These are phyloP conservation scores for Thymelicus sylvestris DNA, from an alignment of 2,888 invertebrate genomes.

Conservation along the genomic window DNA sequence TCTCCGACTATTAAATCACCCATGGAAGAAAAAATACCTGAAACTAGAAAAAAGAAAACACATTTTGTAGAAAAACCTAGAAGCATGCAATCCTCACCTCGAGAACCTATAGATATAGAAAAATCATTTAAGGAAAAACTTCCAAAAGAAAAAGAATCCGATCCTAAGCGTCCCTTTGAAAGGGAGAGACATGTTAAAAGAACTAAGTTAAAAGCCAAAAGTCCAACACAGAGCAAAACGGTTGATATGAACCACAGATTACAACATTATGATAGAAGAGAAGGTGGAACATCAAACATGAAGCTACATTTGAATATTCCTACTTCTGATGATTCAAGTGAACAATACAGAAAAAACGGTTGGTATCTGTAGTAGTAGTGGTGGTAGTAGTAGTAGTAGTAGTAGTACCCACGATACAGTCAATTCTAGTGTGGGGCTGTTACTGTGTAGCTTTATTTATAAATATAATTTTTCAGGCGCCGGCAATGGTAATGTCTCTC, in stretches of 20 bases:
- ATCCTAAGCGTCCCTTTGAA: slow-evolving; percentile 70
- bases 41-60: slow-evolving; percentile 75
- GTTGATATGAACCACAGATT: slow-evolving; percentile 66
- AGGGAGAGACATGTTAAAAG: slow-evolving; percentile 78
- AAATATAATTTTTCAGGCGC: slow-evolving; percentile 50
- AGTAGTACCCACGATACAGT: background rate
- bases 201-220: slow-evolving; percentile 78
- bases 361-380: too few relatives aligned
- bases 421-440: too few relatives aligned
- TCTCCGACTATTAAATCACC: slow-evolving; percentile 66
- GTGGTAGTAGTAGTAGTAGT: too few relatives aligned
- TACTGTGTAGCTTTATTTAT: too few relatives aligned
- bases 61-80: slow-evolving; percentile 79
- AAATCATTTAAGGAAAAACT: slow-evolving; percentile 71
- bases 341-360: slow-evolving; percentile 81
- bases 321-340: slow-evolving; percentile 86
- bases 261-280: slow-evolving; percentile 79
- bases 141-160: slow-evolving; percentile 69
- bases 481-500: slow-evolving; percentile 81
- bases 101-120: slow-evolving; percentile 70
- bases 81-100: slow-evolving; percentile 72
- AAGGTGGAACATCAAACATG: slow-evolving; percentile 76
- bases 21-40: slow-evolving; percentile 68
- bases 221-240: slow-evolving; percentile 75
- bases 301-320: slow-evolving; percentile 84